Percentiles rank a stretch among this genome's conserved stretches.
These are phyloP conservation scores for Brachypterus glaber DNA, from an alignment of 2,888 invertebrate genomes.

Conservation along the genomic window DNA sequence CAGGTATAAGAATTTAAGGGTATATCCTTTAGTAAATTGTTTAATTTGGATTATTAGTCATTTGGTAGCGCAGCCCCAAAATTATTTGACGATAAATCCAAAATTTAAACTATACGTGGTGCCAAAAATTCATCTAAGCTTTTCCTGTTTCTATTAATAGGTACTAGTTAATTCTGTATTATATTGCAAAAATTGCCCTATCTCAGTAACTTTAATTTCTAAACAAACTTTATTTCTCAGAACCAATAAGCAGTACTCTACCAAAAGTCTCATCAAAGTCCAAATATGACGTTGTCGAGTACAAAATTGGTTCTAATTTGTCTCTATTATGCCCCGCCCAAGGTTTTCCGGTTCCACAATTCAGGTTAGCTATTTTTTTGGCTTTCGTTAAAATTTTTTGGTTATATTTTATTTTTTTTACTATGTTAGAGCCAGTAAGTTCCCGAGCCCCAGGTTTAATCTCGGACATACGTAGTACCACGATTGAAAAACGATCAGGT, in stretches of 20 bases:
- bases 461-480: conserved; percentile 29
- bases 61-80: no score
- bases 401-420: conserved; percentile 19
- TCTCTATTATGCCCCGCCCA: conserved; percentile 62
- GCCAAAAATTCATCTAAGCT: no score
- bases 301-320: conserved; percentile 34
- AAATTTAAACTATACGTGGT: no score
- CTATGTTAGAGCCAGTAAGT: conserved; percentile 31
- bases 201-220: no score
- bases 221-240: conserved; percentile 31
- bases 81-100: no score
- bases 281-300: conserved; percentile 35
- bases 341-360: conserved; percentile 52
- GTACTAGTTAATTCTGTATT: no score
- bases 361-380: conserved; percentile 43
- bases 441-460: conserved; percentile 32
- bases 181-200: no score
- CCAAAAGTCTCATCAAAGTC: conserved; percentile 41
- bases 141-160: background rate
- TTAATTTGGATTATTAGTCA: no score
- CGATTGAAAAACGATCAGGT: conserved; percentile 33
- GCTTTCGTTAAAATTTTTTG: conserved; percentile 33
- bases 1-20: conserved; percentile 73
- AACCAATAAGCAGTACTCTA: conserved; percentile 45
- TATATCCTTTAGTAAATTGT: no score